These are phyloP conservation scores for Pomacea maculata DNA, from an alignment of 1,140 invertebrate species.

Conservation along the genomic window DNA sequence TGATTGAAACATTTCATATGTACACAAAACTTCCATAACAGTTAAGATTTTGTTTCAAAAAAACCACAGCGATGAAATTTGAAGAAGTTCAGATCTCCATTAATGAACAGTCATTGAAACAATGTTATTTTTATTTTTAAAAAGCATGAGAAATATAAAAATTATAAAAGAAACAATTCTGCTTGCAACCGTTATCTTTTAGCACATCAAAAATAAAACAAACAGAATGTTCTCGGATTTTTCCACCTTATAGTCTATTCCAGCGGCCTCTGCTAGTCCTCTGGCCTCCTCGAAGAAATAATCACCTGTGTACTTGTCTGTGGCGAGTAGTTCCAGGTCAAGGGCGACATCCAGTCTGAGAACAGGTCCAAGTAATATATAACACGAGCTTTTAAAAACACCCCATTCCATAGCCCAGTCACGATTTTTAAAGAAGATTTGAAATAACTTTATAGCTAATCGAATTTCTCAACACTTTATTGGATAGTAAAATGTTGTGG, in stretches of 20 bases:
- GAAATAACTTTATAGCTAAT: background rate
- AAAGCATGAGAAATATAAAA: no score
- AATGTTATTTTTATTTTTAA: background rate
- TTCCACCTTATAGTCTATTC: slow-evolving; percentile 45
- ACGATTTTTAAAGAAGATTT: no score
- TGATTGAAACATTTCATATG: no score
- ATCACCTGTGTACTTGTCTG: slow-evolving; percentile 35
- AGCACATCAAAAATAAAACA: no score
- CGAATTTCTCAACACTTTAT: background rate
- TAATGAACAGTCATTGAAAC: background rate
- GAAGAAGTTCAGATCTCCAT: no score
- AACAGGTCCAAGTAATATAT: background rate
- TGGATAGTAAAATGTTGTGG: background rate
- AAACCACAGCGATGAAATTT: no score
- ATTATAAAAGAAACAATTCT: no score
- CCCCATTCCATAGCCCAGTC: no score
- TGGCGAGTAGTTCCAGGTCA: slow-evolving; percentile 46
- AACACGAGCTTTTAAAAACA: background rate
- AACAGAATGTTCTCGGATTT: background rate
- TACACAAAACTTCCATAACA: no score
- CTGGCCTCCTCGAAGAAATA: slow-evolving; percentile 49
- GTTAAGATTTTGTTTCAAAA: no score
- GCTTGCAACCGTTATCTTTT: no score
- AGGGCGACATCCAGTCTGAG: slow-evolving; percentile 47
- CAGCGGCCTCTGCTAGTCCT: slow-evolving; percentile 51